Evolutionary conservation across 2,113 vertebrate species (phyloP).

Genomic region (Mirounga angustirostris): DNA sequence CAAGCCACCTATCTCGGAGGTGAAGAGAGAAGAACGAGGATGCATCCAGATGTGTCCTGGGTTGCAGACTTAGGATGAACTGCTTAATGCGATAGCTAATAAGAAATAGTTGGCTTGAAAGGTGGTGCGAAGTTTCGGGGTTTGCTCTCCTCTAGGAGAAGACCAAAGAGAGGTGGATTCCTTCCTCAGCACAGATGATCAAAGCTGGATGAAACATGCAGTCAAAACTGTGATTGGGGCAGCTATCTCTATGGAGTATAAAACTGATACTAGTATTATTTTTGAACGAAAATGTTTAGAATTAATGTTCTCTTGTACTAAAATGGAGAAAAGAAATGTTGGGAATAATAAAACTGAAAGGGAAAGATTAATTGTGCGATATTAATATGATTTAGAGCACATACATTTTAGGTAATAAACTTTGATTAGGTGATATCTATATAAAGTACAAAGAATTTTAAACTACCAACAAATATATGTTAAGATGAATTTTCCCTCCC

Average conservation of each 20-base stretch:
- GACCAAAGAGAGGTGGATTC: neutral
- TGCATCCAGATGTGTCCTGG: neutral
- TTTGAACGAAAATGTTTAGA: neutral
- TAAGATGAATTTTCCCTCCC: neutral
- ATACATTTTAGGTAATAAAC: neutral
- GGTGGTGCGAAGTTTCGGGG: neutral
- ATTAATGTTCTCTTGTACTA: neutral
- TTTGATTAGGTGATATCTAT: neutral
- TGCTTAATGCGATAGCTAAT: neutral
- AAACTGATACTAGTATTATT: neutral
- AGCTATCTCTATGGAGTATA: neutral
- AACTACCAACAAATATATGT: neutral
- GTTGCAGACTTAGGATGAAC: neutral
- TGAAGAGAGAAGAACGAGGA: neutral
- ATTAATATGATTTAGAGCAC: neutral
- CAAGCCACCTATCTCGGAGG: neutral
- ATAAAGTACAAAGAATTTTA: neutral
- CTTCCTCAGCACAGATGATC: neutral
- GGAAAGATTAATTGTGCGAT: conserved; percentile 9
- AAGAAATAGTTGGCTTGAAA: conserved; percentile 8
- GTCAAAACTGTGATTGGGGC: neutral
- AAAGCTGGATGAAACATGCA: neutral
- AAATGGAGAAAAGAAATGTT: neutral
- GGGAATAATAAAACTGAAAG: neutral
- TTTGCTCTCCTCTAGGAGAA: neutral